A percentile compares a stretch with the other conserved stretches of the same genome.
These are phyloP conservation scores for Meles meles DNA, from an alignment of 2,113 vertebrate genomes.

Conservation along the genomic window DNA sequence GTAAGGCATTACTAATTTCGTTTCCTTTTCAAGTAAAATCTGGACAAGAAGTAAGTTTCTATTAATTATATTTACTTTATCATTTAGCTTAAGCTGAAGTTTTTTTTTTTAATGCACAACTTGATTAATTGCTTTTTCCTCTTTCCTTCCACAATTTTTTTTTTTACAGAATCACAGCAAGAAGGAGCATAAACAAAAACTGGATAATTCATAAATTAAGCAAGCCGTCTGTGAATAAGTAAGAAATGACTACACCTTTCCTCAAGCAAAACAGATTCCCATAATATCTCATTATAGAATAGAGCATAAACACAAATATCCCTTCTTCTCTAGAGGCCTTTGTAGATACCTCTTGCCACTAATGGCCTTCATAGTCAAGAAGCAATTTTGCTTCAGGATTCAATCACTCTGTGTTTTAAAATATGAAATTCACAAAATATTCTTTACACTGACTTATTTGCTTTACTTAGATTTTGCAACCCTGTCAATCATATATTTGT, in stretches of 20 bases:
- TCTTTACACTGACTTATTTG: neutral
- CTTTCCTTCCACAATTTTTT: neutral
- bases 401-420: neutral
- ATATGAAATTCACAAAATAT: neutral
- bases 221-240: neutral
- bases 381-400: neutral
- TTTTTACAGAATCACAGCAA: neutral
- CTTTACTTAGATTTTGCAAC: neutral
- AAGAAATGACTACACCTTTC: neutral
- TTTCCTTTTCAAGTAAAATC: neutral
- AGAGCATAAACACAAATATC: neutral
- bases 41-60: neutral
- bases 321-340: neutral
- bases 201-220: neutral
- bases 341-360: neutral
- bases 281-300: neutral
- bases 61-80: neutral
- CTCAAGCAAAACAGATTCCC: neutral
- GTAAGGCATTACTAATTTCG: neutral
- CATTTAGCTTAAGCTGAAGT: neutral
- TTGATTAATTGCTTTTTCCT: constrained; percentile 7
- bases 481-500: neutral
- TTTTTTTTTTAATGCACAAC: neutral
- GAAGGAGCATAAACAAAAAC: neutral
- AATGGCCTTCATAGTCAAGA: neutral